These are phyloP conservation scores for Apotomis capreana DNA, from an alignment of 2,888 invertebrate genomes.

Conservation along the genomic window DNA sequence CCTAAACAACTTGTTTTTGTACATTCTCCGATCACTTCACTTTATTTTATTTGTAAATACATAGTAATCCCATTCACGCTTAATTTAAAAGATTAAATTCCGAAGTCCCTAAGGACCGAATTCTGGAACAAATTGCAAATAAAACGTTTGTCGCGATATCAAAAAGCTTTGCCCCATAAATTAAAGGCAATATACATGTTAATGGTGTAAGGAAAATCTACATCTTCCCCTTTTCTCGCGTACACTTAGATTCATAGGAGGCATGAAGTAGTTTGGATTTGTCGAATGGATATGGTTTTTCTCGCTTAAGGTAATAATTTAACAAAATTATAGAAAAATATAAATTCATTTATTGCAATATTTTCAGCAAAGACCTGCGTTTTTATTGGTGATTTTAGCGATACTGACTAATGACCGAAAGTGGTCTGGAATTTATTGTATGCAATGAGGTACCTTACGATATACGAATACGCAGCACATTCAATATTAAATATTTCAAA, in stretches of 20 bases:
- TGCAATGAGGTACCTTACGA: no score
- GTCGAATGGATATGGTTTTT: conserved; percentile 50
- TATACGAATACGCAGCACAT: no score
- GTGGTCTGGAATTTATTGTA: no score
- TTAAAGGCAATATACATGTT: conserved; percentile 78
- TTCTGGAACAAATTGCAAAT: conserved; percentile 60
- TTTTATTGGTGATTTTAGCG: no score
- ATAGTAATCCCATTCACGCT: conserved; percentile 2
- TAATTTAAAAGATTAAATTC: conserved; percentile 35
- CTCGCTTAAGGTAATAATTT: no score
- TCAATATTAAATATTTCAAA: no score
- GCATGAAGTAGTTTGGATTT: background rate
- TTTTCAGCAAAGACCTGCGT: no score
- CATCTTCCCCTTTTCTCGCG: conserved; percentile 67
- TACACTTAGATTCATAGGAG: conserved; percentile 49
- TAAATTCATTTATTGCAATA: no score
- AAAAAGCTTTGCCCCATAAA: conserved; percentile 70
- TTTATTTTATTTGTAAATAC: background rate
- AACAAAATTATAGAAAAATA: no score
- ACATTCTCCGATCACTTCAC: background rate
- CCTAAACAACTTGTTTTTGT: background rate
- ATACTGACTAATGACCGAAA: no score
- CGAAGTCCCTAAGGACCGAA: conserved; percentile 45
- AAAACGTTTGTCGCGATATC: conserved; percentile 65
- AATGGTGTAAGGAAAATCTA: conserved; percentile 75